phyloP scores from a whole-genome alignment of 2,113 vertebrate genomes.

The Antechinus flavipes region DNA sequence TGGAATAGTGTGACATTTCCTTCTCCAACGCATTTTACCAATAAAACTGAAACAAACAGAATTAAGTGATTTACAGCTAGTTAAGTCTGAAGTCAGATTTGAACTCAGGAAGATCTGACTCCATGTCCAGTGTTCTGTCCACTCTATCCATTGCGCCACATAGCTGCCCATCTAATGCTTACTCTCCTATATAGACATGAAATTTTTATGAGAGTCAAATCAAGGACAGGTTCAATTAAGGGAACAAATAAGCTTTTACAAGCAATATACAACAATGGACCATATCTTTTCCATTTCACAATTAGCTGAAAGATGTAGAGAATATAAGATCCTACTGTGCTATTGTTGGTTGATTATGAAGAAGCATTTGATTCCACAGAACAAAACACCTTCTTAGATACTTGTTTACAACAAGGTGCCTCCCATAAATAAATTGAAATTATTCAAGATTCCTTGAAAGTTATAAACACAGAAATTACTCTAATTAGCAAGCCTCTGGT shows the following conservation, averaged over 20 bases:
- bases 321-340: background rate
- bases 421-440: background rate
- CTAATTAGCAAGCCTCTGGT: background rate
- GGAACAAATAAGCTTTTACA: background rate
- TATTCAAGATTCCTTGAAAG: background rate
- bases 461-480: background rate
- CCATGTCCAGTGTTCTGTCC: background rate
- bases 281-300: background rate
- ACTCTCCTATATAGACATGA: background rate
- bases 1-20: background rate
- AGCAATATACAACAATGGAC: background rate
- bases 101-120: background rate
- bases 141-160: background rate
- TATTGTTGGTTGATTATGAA: background rate
- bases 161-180: background rate
- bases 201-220: background rate
- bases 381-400: background rate
- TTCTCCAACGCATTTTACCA: background rate
- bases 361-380: background rate
- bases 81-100: background rate
- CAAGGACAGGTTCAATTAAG: background rate
- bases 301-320: background rate
- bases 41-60: background rate
- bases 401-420: background rate
- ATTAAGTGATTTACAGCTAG: background rate